These are phyloP conservation scores for Pempheris klunzingeri DNA, from an alignment of 2,797 vertebrate species.

Conservation along the genomic window DNA sequence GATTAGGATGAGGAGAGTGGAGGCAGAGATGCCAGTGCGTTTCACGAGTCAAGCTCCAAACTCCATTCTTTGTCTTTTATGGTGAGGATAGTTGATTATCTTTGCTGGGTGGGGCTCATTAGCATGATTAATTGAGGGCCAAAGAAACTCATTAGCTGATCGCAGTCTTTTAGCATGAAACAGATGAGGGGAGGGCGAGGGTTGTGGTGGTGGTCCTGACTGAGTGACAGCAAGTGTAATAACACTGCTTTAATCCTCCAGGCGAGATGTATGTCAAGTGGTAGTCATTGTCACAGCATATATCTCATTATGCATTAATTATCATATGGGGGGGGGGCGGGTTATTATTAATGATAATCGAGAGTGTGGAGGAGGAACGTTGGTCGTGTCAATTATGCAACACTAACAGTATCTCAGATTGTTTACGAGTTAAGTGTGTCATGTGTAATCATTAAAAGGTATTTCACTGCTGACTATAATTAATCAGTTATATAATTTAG, in stretches of 20 bases:
- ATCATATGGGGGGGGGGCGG: conserved; percentile 36
- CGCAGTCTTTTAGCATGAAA: conserved; percentile 56
- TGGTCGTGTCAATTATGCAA: conserved; percentile 52
- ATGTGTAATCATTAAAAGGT: conserved; percentile 43
- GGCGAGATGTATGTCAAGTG: conserved; percentile 63
- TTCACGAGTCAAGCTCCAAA: conserved; percentile 31
- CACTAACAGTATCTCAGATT: conserved; percentile 21
- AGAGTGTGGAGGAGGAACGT: conserved; percentile 23
- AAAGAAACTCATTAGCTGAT: conserved; percentile 72
- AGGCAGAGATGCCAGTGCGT: background rate
- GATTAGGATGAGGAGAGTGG: conserved; percentile 63
- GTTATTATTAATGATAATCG: conserved; percentile 52
- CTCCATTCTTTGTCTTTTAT: conserved; percentile 36
- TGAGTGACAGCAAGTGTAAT: conserved; percentile 63
- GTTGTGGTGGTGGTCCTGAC: conserved; percentile 44
- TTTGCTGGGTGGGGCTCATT: conserved; percentile 70
- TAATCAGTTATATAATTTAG: conserved; percentile 34
- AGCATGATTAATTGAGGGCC: conserved; percentile 76
- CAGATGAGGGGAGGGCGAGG: conserved; percentile 59
- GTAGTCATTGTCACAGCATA: conserved; percentile 59
- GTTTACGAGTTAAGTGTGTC: conserved; percentile 47
- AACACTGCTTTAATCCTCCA: conserved; percentile 62
- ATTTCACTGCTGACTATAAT: conserved; percentile 22
- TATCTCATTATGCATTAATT: conserved; percentile 68
- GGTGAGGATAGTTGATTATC: conserved; percentile 53